Evolutionary conservation across 2,888 invertebrate genomes (phyloP).

Genomic region (Halictus quadricinctus): DNA sequence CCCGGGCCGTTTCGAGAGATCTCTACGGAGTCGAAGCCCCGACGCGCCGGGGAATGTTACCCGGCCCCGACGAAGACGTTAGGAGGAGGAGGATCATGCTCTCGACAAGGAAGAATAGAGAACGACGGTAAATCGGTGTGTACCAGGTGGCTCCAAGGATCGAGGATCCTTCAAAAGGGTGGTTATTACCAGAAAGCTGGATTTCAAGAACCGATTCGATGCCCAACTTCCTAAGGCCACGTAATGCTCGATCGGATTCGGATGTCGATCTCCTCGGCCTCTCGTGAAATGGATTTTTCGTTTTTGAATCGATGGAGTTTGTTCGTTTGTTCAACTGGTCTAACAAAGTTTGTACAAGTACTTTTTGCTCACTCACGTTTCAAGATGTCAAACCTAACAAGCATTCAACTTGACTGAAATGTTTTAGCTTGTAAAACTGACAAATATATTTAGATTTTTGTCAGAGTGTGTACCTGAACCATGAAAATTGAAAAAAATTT

Average conservation of each 20-base stretch:
- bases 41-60: constrained; percentile 40
- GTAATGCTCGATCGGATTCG: constrained; percentile 24
- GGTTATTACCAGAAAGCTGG: constrained; percentile 54
- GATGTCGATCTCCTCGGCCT: no score
- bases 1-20: constrained; percentile 61
- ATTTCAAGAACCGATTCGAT: constrained; percentile 54
- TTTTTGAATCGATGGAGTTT: no score
- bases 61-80: constrained; percentile 44
- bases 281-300: no score
- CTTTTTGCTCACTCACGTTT: no score
- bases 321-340: no score
- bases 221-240: constrained; percentile 10
- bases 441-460: no score
- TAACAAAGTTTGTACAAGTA: no score
- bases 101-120: constrained; percentile 42
- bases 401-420: no score
- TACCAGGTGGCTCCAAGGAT: constrained; percentile 70
- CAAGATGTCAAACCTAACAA: no score
- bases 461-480: no score
- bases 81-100: constrained; percentile 29
- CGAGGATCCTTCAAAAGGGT: constrained; percentile 52
- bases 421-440: no score
- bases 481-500: no score
- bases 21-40: constrained; percentile 33
- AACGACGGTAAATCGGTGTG: constrained; percentile 43